Evolutionary conservation across 2,113 vertebrate genomes (phyloP).

Genomic region (Ascaphus truei): DNA sequence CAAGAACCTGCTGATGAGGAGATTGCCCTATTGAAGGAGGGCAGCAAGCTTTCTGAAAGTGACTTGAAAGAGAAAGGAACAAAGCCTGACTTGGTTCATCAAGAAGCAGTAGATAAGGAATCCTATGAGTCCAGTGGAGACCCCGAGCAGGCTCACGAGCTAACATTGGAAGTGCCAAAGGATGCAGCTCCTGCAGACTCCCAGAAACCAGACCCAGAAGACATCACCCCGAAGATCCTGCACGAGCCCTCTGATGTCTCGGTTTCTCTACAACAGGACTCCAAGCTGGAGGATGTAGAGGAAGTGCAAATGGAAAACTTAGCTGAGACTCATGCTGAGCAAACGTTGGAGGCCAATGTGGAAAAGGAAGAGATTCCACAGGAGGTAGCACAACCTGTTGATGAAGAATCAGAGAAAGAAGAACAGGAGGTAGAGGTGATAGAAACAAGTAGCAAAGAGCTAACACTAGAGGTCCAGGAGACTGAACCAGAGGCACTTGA

Average conservation of each 20-base stretch:
- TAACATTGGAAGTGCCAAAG: neutral
- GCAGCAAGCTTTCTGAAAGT: constrained; percentile 52
- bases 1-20: constrained; percentile 41
- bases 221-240: constrained; percentile 43
- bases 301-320: constrained; percentile 63
- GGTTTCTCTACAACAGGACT: constrained; percentile 41
- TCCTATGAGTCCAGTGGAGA: constrained; percentile 85
- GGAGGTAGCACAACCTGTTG: neutral
- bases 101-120: constrained; percentile 94
- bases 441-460: constrained; percentile 56
- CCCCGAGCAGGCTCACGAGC: constrained; percentile 59
- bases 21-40: constrained; percentile 47
- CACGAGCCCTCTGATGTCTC: constrained; percentile 38
- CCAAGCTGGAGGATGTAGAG: constrained; percentile 41
- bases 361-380: constrained; percentile 1
- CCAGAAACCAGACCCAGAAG: constrained; percentile 58
- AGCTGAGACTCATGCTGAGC: constrained; percentile 39
- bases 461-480: constrained; percentile 49
- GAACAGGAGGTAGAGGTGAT: constrained; percentile 51
- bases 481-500: constrained; percentile 7
- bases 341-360: neutral
- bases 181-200: constrained; percentile 52
- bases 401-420: constrained; percentile 34
- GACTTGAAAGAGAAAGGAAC: constrained; percentile 91
- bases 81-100: constrained; percentile 88